phyloP scores from a whole-genome alignment of 2,888 invertebrate genomes.

The Spisula subtruncata region DNA sequence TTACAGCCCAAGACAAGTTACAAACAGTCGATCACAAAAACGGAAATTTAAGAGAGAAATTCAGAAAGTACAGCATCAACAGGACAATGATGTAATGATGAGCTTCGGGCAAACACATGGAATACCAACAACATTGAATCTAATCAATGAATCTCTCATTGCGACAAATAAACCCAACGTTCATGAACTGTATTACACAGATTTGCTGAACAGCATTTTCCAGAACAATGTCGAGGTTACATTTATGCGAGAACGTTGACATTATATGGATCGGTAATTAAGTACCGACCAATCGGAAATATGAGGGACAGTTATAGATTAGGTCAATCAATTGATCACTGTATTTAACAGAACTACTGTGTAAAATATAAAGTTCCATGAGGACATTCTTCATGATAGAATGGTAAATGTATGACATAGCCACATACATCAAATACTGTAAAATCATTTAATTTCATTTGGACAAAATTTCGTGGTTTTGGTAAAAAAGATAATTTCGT shows the following conservation, averaged over 20 bases:
- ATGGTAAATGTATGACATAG: too few species aligned
- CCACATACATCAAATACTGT: too few species aligned
- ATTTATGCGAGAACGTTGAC: neutral
- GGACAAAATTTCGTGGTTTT: too few species aligned
- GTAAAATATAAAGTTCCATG: neutral
- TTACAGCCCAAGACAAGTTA: too few species aligned
- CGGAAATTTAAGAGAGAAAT: neutral
- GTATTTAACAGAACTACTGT: neutral
- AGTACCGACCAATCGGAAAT: neutral
- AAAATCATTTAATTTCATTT: too few species aligned
- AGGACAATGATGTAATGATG: neutral
- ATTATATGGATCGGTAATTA: neutral
- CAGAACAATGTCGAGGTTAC: neutral
- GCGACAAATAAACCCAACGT: neutral
- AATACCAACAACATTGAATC: neutral
- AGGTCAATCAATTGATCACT: conserved; percentile 6
- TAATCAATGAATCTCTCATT: neutral
- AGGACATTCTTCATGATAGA: neutral
- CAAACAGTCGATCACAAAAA: too few species aligned
- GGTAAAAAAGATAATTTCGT: too few species aligned
- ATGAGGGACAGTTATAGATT: neutral
- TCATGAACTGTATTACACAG: neutral
- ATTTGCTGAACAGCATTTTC: neutral
- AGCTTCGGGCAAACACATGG: neutral
- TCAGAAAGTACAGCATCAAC: too few species aligned